These are phyloP conservation scores for Hirundichthys speculiger DNA, from an alignment of 2,113 vertebrate species.

Conservation along the genomic window DNA sequence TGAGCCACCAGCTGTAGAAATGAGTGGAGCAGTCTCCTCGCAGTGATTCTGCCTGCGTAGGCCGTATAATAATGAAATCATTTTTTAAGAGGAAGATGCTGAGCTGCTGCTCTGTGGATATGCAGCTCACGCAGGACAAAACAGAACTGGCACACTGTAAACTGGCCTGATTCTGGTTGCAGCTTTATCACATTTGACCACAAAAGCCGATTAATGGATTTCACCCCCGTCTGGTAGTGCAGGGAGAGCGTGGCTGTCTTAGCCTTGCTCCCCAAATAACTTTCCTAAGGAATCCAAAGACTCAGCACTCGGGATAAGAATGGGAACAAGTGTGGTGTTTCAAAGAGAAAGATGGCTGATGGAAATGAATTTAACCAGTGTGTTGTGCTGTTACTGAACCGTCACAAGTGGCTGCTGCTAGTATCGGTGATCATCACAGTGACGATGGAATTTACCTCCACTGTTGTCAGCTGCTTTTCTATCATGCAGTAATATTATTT, in stretches of 20 bases:
- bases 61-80: conserved; percentile 65
- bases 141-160: conserved; percentile 56
- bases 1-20: conserved; percentile 70
- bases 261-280: conserved; percentile 57
- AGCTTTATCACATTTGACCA: conserved; percentile 78
- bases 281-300: conserved; percentile 54
- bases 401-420: not conserved
- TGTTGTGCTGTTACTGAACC: conserved; percentile 10
- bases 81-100: conserved; percentile 62
- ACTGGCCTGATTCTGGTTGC: conserved; percentile 65
- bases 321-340: conserved; percentile 25
- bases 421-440: no score
- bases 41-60: conserved; percentile 56
- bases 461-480: no score
- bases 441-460: no score
- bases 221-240: conserved; percentile 52
- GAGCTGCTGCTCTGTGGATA: conserved; percentile 64
- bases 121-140: conserved; percentile 51
- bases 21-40: conserved; percentile 49
- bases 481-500: no score
- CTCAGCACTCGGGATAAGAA: conserved; percentile 37
- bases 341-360: conserved; percentile 21
- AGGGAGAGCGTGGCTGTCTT: conserved; percentile 61
- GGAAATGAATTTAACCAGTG: conserved; percentile 30
- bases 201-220: conserved; percentile 81